phyloP scores from a whole-genome alignment of 2,797 vertebrate species.

The Salmo trutta region DNA sequence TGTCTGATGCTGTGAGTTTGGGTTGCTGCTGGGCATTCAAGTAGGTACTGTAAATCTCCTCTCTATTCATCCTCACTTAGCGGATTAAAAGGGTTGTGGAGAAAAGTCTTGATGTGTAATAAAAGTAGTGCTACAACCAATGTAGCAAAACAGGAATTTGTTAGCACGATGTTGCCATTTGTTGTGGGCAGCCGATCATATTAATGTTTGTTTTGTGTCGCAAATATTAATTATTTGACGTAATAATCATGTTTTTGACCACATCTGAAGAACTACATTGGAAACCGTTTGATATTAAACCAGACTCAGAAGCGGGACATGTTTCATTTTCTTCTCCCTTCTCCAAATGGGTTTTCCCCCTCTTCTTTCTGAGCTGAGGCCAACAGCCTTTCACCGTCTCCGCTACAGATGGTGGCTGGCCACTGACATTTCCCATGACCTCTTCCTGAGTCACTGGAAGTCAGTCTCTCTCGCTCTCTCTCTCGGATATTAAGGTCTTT shows the following conservation, averaged over 20 bases:
- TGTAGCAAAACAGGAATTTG: background rate
- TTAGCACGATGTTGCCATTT: background rate
- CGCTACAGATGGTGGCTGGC: background rate
- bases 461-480: background rate
- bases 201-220: background rate
- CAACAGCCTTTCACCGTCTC: background rate
- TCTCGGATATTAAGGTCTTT: conserved; percentile 7
- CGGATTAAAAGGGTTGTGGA: background rate
- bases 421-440: conserved; percentile 16
- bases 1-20: background rate
- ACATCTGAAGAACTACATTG: background rate
- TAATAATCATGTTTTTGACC: background rate
- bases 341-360: background rate
- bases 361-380: background rate
- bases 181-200: background rate
- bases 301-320: background rate
- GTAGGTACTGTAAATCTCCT: background rate
- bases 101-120: background rate
- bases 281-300: conserved; percentile 3
- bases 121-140: background rate
- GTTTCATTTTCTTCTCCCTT: background rate
- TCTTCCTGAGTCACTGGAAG: background rate
- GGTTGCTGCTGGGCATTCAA: too few species aligned
- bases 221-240: too few species aligned
- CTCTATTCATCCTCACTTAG: background rate